phyloP scores from a whole-genome alignment of 1,140 invertebrate genomes.

The Drosophila varians region DNA sequence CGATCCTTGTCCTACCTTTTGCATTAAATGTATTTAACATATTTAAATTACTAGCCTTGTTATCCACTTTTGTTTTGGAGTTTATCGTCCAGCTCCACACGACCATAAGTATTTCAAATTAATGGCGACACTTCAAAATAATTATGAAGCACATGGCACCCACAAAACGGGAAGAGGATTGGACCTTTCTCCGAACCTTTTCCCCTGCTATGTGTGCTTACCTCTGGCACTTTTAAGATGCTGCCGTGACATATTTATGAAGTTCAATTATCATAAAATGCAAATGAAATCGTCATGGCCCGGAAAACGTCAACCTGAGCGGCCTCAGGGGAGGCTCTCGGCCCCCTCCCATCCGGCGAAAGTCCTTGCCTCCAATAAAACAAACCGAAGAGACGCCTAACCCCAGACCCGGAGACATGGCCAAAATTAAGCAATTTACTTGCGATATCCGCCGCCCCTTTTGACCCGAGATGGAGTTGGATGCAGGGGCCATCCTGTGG shows the following conservation, averaged over 20 bases:
- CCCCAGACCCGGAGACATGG: slow-evolving; percentile 55
- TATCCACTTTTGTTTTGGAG: slow-evolving; percentile 61
- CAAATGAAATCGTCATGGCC: slow-evolving; percentile 82
- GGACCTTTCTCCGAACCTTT: background rate
- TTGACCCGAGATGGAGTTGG: slow-evolving; percentile 54
- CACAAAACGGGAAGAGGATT: slow-evolving; percentile 5
- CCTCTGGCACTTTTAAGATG: slow-evolving; percentile 80
- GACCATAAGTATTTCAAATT: slow-evolving; percentile 78
- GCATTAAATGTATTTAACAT: slow-evolving; percentile 61
- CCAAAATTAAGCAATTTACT: slow-evolving; percentile 82
- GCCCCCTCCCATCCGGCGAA: background rate
- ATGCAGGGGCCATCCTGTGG: slow-evolving; percentile 3
- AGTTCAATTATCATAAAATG: slow-evolving; percentile 83
- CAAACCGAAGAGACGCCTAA: slow-evolving; percentile 68
- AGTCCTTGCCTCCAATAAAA: slow-evolving; percentile 62
- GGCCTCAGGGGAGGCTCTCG: slow-evolving; percentile 16
- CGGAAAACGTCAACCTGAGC: slow-evolving; percentile 75
- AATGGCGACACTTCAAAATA: slow-evolving; percentile 76
- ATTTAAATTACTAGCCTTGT: slow-evolving; percentile 65
- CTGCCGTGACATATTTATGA: slow-evolving; percentile 80
- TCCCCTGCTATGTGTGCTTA: slow-evolving; percentile 54
- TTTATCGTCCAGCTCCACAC: slow-evolving; percentile 56
- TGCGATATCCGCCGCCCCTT: slow-evolving; percentile 70
- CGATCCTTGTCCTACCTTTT: slow-evolving; percentile 7
- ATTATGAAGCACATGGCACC: slow-evolving; percentile 74